These are phyloP conservation scores for Mycogona germanica DNA, from an alignment of 2,888 invertebrate genomes.

Conservation along the genomic window DNA sequence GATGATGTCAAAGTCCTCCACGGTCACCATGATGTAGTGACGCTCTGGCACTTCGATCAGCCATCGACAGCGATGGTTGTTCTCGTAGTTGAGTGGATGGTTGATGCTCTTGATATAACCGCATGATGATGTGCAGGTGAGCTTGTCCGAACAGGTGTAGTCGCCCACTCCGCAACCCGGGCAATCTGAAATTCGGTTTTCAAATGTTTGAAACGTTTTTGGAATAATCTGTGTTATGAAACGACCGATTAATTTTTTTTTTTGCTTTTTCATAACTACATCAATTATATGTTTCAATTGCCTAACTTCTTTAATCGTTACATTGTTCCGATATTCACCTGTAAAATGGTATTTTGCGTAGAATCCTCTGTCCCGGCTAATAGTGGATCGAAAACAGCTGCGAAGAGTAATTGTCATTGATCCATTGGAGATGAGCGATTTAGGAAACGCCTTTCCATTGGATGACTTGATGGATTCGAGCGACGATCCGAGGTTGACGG, in stretches of 20 bases:
- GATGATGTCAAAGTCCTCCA: constrained; percentile 28
- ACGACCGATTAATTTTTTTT: too few species aligned
- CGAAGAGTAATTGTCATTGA: constrained; percentile 24
- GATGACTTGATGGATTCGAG: constrained; percentile 22
- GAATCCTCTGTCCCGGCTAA: constrained; percentile 26
- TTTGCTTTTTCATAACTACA: neutral
- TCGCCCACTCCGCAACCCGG: constrained; percentile 28
- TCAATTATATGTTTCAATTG: too few species aligned
- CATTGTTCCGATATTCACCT: constrained; percentile 18
- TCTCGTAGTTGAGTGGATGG: constrained; percentile 27
- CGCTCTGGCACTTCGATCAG: constrained; percentile 25
- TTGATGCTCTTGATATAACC: constrained; percentile 27
- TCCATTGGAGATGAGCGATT: constrained; percentile 26
- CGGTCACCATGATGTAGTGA: constrained; percentile 27
- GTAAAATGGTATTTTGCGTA: constrained; percentile 25
- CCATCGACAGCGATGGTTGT: constrained; percentile 28
- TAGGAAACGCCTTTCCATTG: constrained; percentile 24
- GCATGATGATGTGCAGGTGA: constrained; percentile 24
- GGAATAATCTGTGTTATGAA: neutral
- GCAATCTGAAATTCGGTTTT: constrained; percentile 25
- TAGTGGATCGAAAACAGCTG: constrained; percentile 26
- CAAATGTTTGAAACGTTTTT: too few species aligned
- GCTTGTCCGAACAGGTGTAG: constrained; percentile 24
- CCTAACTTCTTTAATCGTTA: neutral
- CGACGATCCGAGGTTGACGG: constrained; percentile 21